A percentile compares a stretch with the other conserved stretches of the same genome.
phyloP scores from a whole-genome alignment of 2,888 invertebrate species.

The Idaea aversata region DNA sequence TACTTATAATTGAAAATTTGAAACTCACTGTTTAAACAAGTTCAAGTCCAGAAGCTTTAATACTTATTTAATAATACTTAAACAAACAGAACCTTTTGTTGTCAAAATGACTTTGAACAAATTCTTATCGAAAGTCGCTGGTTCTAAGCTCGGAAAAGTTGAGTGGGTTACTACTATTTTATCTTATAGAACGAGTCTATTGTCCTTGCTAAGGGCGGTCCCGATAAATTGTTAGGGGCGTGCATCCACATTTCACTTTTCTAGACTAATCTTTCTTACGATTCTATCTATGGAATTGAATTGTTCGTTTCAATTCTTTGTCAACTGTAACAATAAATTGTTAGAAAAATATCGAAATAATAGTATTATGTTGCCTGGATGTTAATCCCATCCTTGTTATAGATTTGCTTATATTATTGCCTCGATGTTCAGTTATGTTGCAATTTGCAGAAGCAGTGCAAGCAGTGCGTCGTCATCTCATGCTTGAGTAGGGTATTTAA shows the following conservation, averaged over 20 bases:
- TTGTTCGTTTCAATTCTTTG: not conserved
- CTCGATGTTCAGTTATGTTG: no score
- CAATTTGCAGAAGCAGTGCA: no score
- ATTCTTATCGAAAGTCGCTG: not conserved
- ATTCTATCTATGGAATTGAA: not conserved
- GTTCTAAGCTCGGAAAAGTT: not conserved
- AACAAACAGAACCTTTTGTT: not conserved
- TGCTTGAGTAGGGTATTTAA: no score
- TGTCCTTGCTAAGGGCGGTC: not conserved
- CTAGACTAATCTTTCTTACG: not conserved
- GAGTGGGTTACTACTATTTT: not conserved
- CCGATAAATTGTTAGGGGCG: not conserved
- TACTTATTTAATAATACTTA: not conserved
- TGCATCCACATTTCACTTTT: not conserved
- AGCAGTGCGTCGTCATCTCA: no score
- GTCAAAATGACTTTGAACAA: not conserved
- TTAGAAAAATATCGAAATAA: no score
- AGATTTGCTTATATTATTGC: no score
- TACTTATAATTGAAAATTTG: not conserved
- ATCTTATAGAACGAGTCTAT: not conserved
- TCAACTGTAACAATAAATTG: no score
- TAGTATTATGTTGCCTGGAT: no score
- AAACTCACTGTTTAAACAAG: not conserved
- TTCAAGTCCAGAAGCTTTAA: not conserved
- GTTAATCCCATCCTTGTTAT: no score